Evolutionary conservation across 1,140 invertebrate species (phyloP).

Genomic region (Drosophila elegans): DNA sequence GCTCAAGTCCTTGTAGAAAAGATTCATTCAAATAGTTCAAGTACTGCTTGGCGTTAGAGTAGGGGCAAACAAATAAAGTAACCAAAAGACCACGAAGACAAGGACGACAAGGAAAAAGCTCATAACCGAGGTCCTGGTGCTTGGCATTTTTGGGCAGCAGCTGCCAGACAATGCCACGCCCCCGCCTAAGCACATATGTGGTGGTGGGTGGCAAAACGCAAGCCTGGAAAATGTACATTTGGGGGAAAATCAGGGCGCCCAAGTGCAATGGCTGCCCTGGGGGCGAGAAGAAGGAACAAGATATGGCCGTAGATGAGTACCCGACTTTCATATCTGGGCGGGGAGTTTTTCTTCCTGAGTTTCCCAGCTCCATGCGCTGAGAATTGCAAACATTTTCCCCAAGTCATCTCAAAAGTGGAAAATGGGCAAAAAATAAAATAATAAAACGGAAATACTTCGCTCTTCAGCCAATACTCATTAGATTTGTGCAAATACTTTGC

Average conservation of each 20-base stretch:
- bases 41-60: slow-evolving; percentile 26
- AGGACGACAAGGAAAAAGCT: slow-evolving; percentile 64
- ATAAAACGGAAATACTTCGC: slow-evolving; percentile 30
- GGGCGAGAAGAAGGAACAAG: slow-evolving; percentile 10
- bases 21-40: slow-evolving; percentile 33
- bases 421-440: slow-evolving; percentile 16
- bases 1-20: slow-evolving; percentile 3
- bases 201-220: slow-evolving; percentile 8
- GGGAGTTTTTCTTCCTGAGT: background rate
- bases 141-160: slow-evolving; percentile 45
- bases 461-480: slow-evolving; percentile 58
- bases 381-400: slow-evolving; percentile 47
- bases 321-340: slow-evolving; percentile 38
- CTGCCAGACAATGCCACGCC: slow-evolving; percentile 56
- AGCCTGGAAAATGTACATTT: slow-evolving; percentile 1
- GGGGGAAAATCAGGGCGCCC: background rate
- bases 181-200: slow-evolving; percentile 32
- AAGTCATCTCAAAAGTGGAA: slow-evolving; percentile 34
- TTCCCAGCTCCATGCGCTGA: slow-evolving; percentile 6
- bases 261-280: slow-evolving; percentile 12
- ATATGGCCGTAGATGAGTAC: slow-evolving; percentile 40
- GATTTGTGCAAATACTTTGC: slow-evolving; percentile 64
- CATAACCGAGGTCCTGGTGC: slow-evolving; percentile 62
- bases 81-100: slow-evolving; percentile 38
- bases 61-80: slow-evolving; percentile 40